Evolutionary conservation across 1,140 invertebrate species (phyloP).

Genomic region (Sarcophaga bullata): DNA sequence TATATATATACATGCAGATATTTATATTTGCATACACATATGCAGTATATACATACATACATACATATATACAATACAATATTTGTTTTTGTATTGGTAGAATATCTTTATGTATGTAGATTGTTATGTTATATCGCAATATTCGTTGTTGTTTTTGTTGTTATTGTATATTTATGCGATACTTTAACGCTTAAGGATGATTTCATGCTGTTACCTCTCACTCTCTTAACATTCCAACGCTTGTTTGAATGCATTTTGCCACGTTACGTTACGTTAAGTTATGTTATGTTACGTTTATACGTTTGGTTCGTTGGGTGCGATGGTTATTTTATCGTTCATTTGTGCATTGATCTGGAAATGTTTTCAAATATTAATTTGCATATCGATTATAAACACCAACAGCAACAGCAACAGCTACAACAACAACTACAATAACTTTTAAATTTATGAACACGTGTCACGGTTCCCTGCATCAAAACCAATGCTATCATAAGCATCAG

Average conservation of each 20-base stretch:
- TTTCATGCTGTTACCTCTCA: neutral
- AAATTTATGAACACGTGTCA: conserved; percentile 18
- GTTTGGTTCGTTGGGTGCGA: neutral
- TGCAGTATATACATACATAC: neutral
- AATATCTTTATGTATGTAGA: too few species aligned
- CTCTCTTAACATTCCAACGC: neutral
- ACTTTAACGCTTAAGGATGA: conserved; percentile 15
- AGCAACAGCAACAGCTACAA: neutral
- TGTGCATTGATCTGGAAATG: conserved; percentile 32
- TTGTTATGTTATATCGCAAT: too few species aligned
- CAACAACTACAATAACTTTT: neutral
- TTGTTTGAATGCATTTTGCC: neutral
- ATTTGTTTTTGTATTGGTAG: too few species aligned
- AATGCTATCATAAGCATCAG: neutral
- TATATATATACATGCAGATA: neutral
- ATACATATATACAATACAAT: neutral
- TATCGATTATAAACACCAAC: conserved; percentile 28
- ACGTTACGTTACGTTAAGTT: neutral
- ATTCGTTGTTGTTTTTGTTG: neutral
- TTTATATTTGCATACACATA: neutral
- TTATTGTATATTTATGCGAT: conserved; percentile 2
- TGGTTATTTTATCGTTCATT: conserved; percentile 22
- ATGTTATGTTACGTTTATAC: too few species aligned
- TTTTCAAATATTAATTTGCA: conserved; percentile 38
- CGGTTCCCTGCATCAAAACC: neutral